Percentiles rank a stretch among this genome's conserved stretches.
Evolutionary conservation across 2,113 vertebrate genomes (phyloP).

Genomic region (Callipepla squamata): DNA sequence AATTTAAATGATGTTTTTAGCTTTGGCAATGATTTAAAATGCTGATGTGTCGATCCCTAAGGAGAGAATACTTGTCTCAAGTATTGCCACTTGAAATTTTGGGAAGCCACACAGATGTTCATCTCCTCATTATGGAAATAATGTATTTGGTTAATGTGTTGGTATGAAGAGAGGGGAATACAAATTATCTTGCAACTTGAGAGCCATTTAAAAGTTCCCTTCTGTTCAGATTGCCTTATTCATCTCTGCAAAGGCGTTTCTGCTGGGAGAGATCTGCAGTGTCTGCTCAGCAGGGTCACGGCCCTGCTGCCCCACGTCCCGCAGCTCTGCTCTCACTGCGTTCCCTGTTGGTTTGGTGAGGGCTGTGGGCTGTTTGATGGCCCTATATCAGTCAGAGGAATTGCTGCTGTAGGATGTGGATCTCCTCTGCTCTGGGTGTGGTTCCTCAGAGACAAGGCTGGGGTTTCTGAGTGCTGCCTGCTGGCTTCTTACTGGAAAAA

Average conservation of each 20-base stretch:
- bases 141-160: slow-evolving; percentile 70
- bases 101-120: slow-evolving; percentile 72
- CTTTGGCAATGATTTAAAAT: slow-evolving; percentile 39
- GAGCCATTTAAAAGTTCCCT: slow-evolving; percentile 50
- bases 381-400: rapidly evolving
- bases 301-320: rapidly evolving
- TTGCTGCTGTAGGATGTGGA: rapidly evolving
- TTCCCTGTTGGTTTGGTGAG: rapidly evolving
- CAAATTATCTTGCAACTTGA: slow-evolving; percentile 64
- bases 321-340: background rate
- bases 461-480: background rate
- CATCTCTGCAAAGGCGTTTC: background rate
- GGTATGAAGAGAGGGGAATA: slow-evolving; percentile 58
- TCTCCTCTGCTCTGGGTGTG: rapidly evolving
- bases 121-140: slow-evolving; percentile 73
- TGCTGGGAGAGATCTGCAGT: rapidly evolving
- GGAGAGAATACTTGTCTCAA: slow-evolving; percentile 66
- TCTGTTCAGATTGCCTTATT: background rate
- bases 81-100: slow-evolving; percentile 71
- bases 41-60: slow-evolving; percentile 47
- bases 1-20: slow-evolving; percentile 41
- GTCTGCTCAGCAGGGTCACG: background rate
- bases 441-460: rapidly evolving
- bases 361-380: rapidly evolving
- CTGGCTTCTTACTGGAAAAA: background rate